Evolutionary conservation across 2,113 vertebrate genomes (phyloP).

Genomic region (Oryzias javanicus): DNA sequence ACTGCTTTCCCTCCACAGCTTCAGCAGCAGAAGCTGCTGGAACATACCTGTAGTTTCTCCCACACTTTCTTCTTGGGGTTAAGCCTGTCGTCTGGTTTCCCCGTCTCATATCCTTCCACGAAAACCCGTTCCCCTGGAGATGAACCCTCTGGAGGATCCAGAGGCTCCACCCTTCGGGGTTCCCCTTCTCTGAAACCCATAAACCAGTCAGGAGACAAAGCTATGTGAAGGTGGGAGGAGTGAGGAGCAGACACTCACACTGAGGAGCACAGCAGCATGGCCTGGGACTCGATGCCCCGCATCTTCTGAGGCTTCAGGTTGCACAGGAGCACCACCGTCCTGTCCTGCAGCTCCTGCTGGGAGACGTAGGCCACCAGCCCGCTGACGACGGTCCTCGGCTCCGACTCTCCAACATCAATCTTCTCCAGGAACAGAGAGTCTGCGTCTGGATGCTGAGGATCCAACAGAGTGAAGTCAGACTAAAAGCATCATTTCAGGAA

Average conservation of each 20-base stretch:
- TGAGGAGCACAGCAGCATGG: slow-evolving; percentile 94
- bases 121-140: slow-evolving; percentile 86
- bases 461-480: background rate
- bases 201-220: background rate
- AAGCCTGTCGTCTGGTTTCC: slow-evolving; percentile 86
- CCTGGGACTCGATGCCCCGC: slow-evolving; percentile 94
- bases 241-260: slow-evolving; percentile 73
- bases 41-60: slow-evolving; percentile 91
- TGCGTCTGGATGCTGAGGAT: slow-evolving; percentile 88
- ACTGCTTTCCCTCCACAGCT: background rate
- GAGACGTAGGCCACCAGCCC: slow-evolving; percentile 89
- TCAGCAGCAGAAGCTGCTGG: background rate
- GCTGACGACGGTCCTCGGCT: slow-evolving; percentile 91
- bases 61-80: slow-evolving; percentile 98
- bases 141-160: slow-evolving; percentile 87
- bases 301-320: slow-evolving; percentile 97
- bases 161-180: slow-evolving; percentile 84
- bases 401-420: slow-evolving; percentile 89
- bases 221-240: background rate
- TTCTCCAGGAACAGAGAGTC: slow-evolving; percentile 92
- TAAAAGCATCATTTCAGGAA: no score
- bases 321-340: slow-evolving; percentile 89
- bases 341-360: slow-evolving; percentile 85
- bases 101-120: slow-evolving; percentile 86
- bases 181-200: slow-evolving; percentile 78